Percentiles rank a stretch among this genome's conserved stretches.
Conservation (phyloP, 2,888 invertebrate genomes). For the Balanococcus diminutus region DNA sequence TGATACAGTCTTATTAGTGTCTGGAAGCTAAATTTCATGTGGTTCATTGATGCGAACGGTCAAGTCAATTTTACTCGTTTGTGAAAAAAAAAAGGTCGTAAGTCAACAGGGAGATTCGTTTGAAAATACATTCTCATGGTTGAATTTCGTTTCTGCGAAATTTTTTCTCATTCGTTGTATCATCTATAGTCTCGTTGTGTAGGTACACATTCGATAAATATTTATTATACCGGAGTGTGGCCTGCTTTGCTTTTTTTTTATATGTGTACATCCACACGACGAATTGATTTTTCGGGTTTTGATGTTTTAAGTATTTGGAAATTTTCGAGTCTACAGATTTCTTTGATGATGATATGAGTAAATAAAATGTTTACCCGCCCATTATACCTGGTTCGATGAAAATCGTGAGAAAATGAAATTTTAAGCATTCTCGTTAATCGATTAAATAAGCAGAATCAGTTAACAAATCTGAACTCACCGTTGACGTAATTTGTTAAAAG, state of each 20-base stretch:
- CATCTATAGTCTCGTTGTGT: no score
- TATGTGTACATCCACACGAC: no score
- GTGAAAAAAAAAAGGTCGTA: not conserved
- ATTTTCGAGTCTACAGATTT: no score
- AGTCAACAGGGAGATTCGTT: not conserved
- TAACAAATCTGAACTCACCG: not conserved
- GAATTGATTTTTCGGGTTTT: not conserved
- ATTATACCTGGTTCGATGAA: no score
- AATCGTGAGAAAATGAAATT: not conserved
- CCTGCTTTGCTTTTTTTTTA: not conserved
- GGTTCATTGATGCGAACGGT: constrained; percentile 33
- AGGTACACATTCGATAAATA: not conserved
- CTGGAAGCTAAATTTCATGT: not conserved
- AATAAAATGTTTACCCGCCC: no score
- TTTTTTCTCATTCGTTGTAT: not conserved
- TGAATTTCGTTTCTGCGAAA: not conserved
- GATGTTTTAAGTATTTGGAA: no score
- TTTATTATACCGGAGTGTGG: not conserved
- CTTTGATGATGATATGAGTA: no score
- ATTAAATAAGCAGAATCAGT: constrained; percentile 8
- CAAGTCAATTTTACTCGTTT: constrained; percentile 4
- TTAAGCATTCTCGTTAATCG: not conserved
- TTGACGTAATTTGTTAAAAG: not conserved
- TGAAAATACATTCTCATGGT: not conserved
- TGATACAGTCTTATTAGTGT: not conserved